Conservation (phyloP, 2,888 invertebrate genomes). For the Drosophila histrio region DNA sequence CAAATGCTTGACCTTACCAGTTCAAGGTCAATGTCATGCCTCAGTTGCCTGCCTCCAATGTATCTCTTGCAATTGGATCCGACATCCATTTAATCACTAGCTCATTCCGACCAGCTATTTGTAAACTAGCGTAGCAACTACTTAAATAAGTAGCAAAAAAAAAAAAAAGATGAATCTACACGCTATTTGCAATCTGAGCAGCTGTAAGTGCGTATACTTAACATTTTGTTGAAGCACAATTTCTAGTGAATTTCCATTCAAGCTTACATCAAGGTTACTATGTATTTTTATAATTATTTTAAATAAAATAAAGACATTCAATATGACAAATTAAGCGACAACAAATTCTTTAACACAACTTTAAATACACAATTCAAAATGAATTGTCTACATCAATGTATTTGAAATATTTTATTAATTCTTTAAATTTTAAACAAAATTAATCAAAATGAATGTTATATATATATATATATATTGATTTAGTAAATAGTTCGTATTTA, state of each 20-base stretch:
- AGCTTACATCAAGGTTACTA: neutral
- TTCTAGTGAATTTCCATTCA: neutral
- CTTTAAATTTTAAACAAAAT: too few species aligned
- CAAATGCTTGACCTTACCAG: slow-evolving; percentile 53
- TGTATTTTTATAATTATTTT: too few species aligned
- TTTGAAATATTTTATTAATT: too few species aligned
- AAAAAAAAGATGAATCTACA: neutral
- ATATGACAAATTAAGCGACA: too few species aligned
- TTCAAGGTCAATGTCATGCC: slow-evolving; percentile 62
- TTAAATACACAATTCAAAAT: too few species aligned
- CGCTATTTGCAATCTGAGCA: slow-evolving; percentile 4
- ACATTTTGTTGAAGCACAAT: neutral
- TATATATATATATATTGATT: too few species aligned
- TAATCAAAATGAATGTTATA: too few species aligned
- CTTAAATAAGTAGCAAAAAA: neutral
- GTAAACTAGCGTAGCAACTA: slow-evolving; percentile 6
- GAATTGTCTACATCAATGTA: too few species aligned
- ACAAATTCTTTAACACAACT: too few species aligned
- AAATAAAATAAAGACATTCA: too few species aligned
- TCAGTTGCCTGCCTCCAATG: slow-evolving; percentile 4
- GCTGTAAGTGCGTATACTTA: slow-evolving; percentile 6
- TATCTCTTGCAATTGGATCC: neutral
- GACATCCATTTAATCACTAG: neutral
- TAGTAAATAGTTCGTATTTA: too few species aligned
- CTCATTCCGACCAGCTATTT: neutral